Percentiles rank a stretch among this genome's conserved stretches.
phyloP scores from a whole-genome alignment of 2,888 invertebrate species.

The Brachyopa scutellaris region DNA sequence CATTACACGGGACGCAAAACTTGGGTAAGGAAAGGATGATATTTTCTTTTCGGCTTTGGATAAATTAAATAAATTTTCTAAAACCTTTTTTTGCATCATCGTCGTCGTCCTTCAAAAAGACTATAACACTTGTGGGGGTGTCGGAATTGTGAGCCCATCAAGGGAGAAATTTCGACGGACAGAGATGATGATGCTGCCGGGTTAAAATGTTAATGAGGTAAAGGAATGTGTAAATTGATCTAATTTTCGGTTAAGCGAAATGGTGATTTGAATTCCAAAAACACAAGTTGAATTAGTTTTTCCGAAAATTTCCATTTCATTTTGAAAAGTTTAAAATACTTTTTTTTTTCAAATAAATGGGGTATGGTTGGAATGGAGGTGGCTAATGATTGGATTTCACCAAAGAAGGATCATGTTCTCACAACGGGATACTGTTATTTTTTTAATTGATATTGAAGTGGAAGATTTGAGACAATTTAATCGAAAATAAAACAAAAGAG shows the following conservation, averaged over 20 bases:
- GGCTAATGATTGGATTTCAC: too few relatives aligned
- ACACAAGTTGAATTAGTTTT: constrained; percentile 53
- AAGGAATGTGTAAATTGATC: constrained; percentile 57
- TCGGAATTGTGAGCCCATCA: not conserved
- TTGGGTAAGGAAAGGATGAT: constrained; percentile 39
- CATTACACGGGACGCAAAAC: constrained; percentile 47
- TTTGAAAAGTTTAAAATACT: too few relatives aligned
- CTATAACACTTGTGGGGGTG: not conserved
- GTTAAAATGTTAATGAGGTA: constrained; percentile 59
- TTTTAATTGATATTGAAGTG: too few relatives aligned
- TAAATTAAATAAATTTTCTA: constrained; percentile 60
- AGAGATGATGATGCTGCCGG: constrained; percentile 30
- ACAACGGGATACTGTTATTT: too few relatives aligned
- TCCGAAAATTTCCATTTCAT: not conserved
- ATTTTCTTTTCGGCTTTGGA: constrained; percentile 37
- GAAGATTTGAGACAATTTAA: too few relatives aligned
- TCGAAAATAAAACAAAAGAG: too few relatives aligned
- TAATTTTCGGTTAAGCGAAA: constrained; percentile 57
- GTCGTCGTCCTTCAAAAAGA: constrained; percentile 16
- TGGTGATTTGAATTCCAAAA: constrained; percentile 55
- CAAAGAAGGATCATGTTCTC: too few relatives aligned
- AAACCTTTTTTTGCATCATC: not conserved
- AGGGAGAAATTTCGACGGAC: constrained; percentile 20
- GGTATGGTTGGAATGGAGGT: too few relatives aligned
- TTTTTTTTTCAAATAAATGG: too few relatives aligned